These are phyloP conservation scores for Leptocoma aspasia DNA, from an alignment of 2,113 vertebrate genomes.

Conservation along the genomic window DNA sequence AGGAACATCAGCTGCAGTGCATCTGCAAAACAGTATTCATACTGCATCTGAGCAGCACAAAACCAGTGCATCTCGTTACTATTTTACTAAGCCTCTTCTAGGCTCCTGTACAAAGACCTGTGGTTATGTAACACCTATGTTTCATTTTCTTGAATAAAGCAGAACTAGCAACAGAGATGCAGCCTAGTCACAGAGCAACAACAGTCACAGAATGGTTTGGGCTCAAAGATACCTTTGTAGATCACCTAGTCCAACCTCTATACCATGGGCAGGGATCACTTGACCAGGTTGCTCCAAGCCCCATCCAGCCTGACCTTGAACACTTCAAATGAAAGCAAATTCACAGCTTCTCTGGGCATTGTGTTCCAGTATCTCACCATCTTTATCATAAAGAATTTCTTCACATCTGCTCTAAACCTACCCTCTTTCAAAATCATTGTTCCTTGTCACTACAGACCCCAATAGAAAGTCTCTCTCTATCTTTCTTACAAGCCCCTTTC, in stretches of 20 bases:
- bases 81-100: neutral
- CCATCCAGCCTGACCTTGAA: neutral
- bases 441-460: neutral
- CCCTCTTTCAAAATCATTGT: neutral
- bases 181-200: neutral
- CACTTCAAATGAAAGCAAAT: neutral
- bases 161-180: neutral
- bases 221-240: neutral
- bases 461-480: neutral
- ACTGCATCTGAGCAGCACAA: neutral
- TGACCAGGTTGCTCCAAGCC: neutral
- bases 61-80: neutral
- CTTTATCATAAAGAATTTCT: neutral
- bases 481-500: neutral
- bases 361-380: neutral
- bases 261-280: neutral
- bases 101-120: neutral
- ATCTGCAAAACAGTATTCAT: neutral
- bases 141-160: neutral
- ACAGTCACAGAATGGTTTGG: neutral
- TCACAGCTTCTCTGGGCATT: neutral
- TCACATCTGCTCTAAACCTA: neutral
- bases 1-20: neutral
- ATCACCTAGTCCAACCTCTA: neutral
- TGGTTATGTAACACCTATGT: neutral